Conservation (phyloP, 2,888 invertebrate genomes). For the Phasia obesa region DNA sequence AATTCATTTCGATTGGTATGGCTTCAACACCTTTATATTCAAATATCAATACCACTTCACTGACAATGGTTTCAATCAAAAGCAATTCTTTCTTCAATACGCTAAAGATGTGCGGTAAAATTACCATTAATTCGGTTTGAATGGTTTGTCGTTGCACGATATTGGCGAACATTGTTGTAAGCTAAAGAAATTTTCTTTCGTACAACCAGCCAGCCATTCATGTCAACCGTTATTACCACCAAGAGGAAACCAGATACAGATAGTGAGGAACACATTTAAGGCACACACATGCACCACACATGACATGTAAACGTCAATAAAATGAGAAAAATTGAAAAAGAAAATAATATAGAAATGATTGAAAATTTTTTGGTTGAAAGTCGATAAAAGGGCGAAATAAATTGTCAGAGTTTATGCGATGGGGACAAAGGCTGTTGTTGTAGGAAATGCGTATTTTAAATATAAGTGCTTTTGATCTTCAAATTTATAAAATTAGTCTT, state of each 20-base stretch:
- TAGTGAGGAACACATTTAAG: background rate
- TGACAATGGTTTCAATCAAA: conserved; percentile 76
- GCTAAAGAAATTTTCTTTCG: conserved; percentile 61
- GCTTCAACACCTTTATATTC: conserved; percentile 73
- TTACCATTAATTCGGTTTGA: conserved; percentile 83
- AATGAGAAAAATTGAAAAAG: background rate
- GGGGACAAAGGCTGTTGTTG: conserved; percentile 2
- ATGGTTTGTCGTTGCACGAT: conserved; percentile 84
- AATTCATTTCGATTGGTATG: conserved; percentile 83
- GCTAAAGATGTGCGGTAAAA: conserved; percentile 83
- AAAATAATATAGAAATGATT: conserved; percentile 23
- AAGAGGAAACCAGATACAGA: conserved; percentile 5
- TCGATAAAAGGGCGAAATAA: conserved; percentile 18
- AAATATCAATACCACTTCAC: conserved; percentile 74
- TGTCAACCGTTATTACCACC: conserved; percentile 57
- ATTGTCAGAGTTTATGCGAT: conserved; percentile 11
- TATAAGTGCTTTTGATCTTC: too few relatives aligned
- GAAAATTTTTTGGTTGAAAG: conserved; percentile 35
- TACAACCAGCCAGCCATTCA: conserved; percentile 50
- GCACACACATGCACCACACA: conserved; percentile 1
- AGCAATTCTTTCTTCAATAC: conserved; percentile 81
- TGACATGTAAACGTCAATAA: background rate
- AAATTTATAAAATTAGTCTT: too few relatives aligned
- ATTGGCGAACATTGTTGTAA: conserved; percentile 83
- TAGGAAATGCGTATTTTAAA: background rate